phyloP scores from a whole-genome alignment of 2,113 vertebrate species.

The Castor canadensis region DNA sequence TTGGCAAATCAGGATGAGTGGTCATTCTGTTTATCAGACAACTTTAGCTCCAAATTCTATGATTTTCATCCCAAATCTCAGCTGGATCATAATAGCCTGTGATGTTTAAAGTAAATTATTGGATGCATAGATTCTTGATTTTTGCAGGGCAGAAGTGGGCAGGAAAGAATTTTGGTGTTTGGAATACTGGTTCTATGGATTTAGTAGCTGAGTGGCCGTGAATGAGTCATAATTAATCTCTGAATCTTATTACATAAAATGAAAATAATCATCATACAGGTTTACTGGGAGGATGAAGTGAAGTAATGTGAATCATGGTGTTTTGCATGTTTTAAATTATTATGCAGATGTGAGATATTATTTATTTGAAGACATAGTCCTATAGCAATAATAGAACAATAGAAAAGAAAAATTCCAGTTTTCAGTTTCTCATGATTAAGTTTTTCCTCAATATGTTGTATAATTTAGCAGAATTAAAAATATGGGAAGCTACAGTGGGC shows the following conservation, averaged over 20 bases:
- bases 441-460: neutral
- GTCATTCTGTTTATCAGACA: neutral
- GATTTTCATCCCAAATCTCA: neutral
- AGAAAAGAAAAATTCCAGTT: conserved; percentile 7
- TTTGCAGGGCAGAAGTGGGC: neutral
- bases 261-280: conserved; percentile 1
- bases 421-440: neutral
- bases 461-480: conserved; percentile 51
- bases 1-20: neutral
- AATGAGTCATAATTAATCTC: conserved; percentile 1
- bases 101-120: neutral
- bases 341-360: neutral
- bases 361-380: neutral
- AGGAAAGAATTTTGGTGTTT: conserved; percentile 17
- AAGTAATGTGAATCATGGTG: neutral
- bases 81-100: neutral
- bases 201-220: neutral
- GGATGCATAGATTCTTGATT: neutral
- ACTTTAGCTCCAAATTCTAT: neutral
- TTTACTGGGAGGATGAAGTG: conserved; percentile 8
- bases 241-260: neutral
- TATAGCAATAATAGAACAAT: neutral
- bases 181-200: neutral
- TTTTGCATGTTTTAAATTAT: conserved; percentile 29
- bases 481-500: neutral